Evolutionary conservation across 2,113 vertebrate species (phyloP).

Genomic region (Cygnus atratus): DNA sequence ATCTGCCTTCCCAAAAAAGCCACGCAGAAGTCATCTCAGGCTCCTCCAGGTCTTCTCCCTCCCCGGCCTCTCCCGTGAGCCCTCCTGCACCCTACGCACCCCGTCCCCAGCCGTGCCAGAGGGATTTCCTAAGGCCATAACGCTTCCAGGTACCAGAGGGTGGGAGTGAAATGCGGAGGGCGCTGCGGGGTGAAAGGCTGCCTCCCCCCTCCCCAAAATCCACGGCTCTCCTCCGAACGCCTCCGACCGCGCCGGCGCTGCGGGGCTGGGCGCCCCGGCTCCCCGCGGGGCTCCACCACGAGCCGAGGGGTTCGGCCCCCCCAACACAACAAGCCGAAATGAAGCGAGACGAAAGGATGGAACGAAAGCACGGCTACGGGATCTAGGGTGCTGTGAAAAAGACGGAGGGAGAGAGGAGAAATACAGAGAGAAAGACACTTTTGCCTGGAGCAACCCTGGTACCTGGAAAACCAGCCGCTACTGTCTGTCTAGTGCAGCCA

Average conservation of each 20-base stretch:
- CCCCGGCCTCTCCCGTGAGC: conserved; percentile 21
- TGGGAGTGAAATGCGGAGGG: conserved; percentile 50
- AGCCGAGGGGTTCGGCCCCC: neutral
- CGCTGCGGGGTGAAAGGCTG: conserved; percentile 51
- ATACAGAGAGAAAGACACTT: conserved; percentile 56
- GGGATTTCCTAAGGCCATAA: conserved; percentile 49
- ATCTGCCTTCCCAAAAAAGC: conserved; percentile 26
- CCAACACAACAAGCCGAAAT: conserved; percentile 58
- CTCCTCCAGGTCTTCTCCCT: neutral
- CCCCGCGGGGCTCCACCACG: neutral
- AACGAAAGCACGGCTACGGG: conserved; percentile 68
- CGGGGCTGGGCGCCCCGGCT: neutral
- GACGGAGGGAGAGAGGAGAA: conserved; percentile 26
- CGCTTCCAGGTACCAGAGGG: conserved; percentile 75
- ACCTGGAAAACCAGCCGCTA: conserved; percentile 82
- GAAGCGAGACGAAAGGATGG: conserved; percentile 74
- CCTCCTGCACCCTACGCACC: neutral
- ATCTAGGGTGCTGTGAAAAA: conserved; percentile 48
- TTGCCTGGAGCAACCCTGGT: conserved; percentile 78
- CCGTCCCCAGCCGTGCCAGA: neutral
- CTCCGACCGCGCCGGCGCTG: neutral
- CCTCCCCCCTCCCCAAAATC: conserved; percentile 52
- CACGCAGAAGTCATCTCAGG: neutral
- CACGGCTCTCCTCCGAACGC: neutral
- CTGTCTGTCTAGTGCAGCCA: conserved; percentile 71